Evolutionary conservation across 2,113 vertebrate genomes (phyloP), one percentile per base, ranked within the genome.

Genomic region (Microcebus ravelobensis): DNA sequence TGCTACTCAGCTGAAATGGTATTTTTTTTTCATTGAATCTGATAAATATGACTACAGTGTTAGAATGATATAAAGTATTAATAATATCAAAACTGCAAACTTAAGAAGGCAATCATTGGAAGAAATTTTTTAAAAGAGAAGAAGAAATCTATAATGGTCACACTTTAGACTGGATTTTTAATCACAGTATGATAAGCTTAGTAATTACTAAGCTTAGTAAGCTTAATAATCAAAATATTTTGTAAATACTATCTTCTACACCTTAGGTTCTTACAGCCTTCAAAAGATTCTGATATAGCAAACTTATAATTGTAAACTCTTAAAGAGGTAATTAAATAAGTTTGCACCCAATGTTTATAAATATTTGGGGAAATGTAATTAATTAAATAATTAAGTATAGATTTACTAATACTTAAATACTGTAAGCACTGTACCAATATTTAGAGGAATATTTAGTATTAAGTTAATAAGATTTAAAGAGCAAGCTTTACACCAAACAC

Each of bases 401-500:
- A 80, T 89, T 71, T 80, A 48, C 57, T 27, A 42, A 27, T 63
- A 63, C 48, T 67, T 92, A 27, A 68, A 31, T 18, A 15, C 7
- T n/a, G 12, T 83, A 80, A 84, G 31, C 57, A 71, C 9, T 45
- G 0, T 36, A 83, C 63, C 80, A 96, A 91, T 89, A 68, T 77
- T 90, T 91, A 55, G 52, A 76, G 17, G 10, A 96, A 80, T 45
- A 36, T 83, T 92, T 92, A 68, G 84, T 70, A 91, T 79, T 77
- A 71, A 85, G 36, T n/a, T 57, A 39, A 45, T 76, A 96, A 74
- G 45, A 87, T 90, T 81, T 61, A 87, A n/a, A 96, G 90, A 71
- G 70, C 17, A 39, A 14, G 13, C 5, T 91, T 95, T n/a, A 87
- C 0, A 59, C 39, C 57, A 95, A 73, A 57, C 59, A 80, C 6